Conservation (phyloP, 2,113 vertebrate genomes). For the Desmodus rotundus region DNA sequence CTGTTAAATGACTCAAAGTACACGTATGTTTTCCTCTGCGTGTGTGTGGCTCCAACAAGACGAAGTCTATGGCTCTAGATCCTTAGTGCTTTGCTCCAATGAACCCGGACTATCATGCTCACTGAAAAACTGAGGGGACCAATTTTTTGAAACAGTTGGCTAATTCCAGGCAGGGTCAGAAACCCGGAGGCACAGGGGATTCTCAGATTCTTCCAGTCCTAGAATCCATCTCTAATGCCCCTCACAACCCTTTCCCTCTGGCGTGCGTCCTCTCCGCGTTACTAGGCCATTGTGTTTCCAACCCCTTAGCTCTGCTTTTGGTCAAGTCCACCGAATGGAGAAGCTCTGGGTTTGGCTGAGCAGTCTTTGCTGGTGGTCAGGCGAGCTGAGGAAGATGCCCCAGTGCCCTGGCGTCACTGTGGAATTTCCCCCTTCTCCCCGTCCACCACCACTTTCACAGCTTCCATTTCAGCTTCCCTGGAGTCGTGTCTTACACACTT, state of each 20-base stretch:
- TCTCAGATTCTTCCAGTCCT: neutral
- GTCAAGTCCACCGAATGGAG: neutral
- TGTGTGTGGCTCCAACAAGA: neutral
- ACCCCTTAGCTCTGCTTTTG: neutral
- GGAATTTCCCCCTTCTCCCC: neutral
- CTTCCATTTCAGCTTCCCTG: neutral
- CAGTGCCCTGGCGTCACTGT: fast-evolving
- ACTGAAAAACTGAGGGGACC: neutral
- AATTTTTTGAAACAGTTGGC: neutral
- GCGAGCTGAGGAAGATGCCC: neutral
- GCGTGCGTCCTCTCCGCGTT: neutral
- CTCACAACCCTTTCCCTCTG: neutral
- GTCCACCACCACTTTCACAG: neutral
- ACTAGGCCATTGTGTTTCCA: neutral
- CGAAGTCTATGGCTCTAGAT: neutral
- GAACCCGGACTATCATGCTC: neutral
- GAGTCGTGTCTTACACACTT: neutral
- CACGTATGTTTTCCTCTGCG: neutral
- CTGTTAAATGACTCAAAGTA: neutral
- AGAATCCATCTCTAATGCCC: neutral
- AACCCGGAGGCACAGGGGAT: no score
- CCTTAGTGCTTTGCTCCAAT: neutral
- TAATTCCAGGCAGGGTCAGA: neutral
- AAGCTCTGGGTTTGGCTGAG: neutral
- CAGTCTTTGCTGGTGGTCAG: neutral